Evolutionary conservation across 2,113 vertebrate genomes (phyloP).

Genomic region (Dicerorhinus sumatrensis): DNA sequence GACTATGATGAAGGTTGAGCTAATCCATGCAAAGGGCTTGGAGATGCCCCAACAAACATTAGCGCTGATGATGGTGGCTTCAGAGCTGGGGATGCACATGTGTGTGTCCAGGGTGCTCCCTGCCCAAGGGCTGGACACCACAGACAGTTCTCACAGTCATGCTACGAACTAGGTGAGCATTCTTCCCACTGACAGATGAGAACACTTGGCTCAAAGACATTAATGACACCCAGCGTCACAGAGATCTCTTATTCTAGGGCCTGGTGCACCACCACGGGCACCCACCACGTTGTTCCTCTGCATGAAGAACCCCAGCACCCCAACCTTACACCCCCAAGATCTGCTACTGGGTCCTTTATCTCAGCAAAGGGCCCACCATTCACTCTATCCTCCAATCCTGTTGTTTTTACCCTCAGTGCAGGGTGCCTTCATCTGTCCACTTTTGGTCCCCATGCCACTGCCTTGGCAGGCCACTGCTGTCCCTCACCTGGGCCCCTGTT

Average conservation of each 20-base stretch:
- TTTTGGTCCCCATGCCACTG: background rate
- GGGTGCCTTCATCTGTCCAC: background rate
- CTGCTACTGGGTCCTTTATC: background rate
- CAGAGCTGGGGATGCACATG: background rate
- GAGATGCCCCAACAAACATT: background rate
- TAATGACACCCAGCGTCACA: background rate
- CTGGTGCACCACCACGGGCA: background rate
- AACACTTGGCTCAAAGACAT: conserved; percentile 17
- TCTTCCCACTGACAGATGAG: conserved; percentile 12
- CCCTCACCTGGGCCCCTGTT: background rate
- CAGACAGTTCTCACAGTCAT: background rate
- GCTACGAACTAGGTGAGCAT: background rate
- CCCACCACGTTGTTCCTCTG: background rate
- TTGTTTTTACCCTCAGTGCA: background rate
- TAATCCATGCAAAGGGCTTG: background rate
- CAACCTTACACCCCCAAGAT: background rate
- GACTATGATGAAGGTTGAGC: background rate
- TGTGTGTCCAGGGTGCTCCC: background rate
- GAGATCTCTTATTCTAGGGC: background rate
- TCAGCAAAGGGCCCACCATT: background rate
- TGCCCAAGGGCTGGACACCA: background rate
- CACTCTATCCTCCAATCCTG: background rate
- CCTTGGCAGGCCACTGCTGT: background rate
- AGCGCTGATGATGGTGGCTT: background rate
- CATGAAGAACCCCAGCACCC: background rate